These are phyloP conservation scores for Batillaria attramentaria DNA, from an alignment of 1,140 invertebrate species.

Conservation along the genomic window DNA sequence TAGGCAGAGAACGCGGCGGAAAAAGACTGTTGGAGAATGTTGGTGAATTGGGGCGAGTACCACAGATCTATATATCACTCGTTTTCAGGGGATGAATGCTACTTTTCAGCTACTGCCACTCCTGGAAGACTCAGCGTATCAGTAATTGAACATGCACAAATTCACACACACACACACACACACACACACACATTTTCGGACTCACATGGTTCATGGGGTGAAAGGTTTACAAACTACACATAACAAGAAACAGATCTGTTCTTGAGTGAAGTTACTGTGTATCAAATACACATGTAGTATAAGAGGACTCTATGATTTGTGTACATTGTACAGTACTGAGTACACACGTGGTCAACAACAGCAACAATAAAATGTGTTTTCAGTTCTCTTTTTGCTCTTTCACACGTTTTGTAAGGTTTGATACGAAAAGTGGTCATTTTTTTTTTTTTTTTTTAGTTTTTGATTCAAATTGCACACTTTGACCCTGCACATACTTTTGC, in stretches of 20 bases:
- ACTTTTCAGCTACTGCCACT: neutral
- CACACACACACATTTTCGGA: neutral
- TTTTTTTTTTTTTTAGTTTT: too few relatives aligned
- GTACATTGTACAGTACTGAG: neutral
- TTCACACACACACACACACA: neutral
- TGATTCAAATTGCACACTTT: too few relatives aligned
- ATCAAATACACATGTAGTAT: neutral
- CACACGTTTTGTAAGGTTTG: too few relatives aligned
- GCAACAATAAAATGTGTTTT: too few relatives aligned
- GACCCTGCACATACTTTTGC: too few relatives aligned
- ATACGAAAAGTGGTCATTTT: too few relatives aligned
- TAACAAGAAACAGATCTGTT: neutral
- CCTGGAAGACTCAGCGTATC: neutral
- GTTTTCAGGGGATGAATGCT: neutral
- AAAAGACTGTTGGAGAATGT: neutral
- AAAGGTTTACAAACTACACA: neutral
- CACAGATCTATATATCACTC: neutral
- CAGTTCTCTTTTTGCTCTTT: too few relatives aligned
- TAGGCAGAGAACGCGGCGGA: neutral
- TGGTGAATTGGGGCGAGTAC: neutral
- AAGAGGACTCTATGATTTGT: neutral
- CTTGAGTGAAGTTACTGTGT: neutral
- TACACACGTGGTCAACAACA: too few relatives aligned
- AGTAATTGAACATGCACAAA: neutral
- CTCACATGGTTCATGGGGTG: neutral